Conservation (phyloP, 2,797 vertebrate genomes). For the Dipus sagitta region DNA sequence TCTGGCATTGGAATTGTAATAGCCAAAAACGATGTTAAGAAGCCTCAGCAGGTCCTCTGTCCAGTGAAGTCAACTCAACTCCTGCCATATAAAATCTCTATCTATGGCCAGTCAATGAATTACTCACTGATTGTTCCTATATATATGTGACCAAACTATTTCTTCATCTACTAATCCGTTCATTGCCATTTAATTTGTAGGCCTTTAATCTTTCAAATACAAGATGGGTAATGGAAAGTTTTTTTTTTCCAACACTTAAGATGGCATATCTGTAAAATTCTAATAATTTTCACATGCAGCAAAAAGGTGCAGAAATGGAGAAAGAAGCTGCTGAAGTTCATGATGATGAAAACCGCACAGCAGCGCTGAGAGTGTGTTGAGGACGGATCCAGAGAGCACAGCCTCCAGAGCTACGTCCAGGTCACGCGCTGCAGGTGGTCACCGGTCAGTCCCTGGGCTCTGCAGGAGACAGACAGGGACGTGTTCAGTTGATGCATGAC, state of each 20-base stretch:
- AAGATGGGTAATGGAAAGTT: neutral
- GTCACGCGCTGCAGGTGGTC: neutral
- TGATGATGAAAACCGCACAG: too few species aligned
- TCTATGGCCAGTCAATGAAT: neutral
- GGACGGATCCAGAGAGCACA: neutral
- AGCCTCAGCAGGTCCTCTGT: neutral
- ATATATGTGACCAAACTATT: neutral
- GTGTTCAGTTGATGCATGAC: neutral
- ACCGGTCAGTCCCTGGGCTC: neutral
- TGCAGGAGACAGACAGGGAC: neutral
- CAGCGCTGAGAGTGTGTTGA: accelerated
- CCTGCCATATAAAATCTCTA: neutral
- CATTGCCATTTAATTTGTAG: too few species aligned
- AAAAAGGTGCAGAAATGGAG: neutral
- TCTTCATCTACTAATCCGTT: neutral
- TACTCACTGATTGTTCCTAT: neutral
- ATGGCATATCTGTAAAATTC: neutral
- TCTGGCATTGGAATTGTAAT: neutral
- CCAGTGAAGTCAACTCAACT: neutral
- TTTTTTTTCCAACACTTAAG: neutral
- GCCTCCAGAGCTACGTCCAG: neutral
- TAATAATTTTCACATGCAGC: neutral
- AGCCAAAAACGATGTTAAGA: neutral
- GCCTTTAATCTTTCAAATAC: too few species aligned
- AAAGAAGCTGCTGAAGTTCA: neutral